Conservation (phyloP, 2,888 invertebrate genomes). For the Caradrina clavipalpis region DNA sequence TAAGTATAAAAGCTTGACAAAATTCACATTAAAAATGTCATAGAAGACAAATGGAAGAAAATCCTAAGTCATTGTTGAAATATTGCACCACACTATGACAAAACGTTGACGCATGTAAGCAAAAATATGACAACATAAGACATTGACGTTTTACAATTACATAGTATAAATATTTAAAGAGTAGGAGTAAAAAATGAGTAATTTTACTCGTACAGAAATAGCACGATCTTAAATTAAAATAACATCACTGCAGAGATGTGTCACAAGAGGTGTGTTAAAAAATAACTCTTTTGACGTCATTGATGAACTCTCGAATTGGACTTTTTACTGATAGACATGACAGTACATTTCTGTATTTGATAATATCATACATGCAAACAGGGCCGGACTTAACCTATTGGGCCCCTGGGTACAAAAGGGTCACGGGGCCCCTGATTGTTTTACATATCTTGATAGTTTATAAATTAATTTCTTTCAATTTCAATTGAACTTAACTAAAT, state of each 20-base stretch:
- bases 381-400: no score
- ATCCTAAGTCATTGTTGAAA: neutral
- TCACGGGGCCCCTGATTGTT: no score
- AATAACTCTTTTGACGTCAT: constrained; percentile 52
- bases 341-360: no score
- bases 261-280: constrained; percentile 24
- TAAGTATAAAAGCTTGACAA: no score
- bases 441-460: no score
- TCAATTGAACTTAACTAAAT: no score
- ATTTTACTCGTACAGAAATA: constrained; percentile 48
- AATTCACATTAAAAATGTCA: no score
- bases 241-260: constrained; percentile 21
- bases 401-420: no score
- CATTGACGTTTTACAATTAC: constrained; percentile 32
- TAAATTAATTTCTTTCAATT: no score
- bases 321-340: neutral
- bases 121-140: constrained; percentile 20
- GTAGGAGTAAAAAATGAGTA: constrained; percentile 27
- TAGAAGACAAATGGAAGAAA: no score
- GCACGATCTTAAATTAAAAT: constrained; percentile 46
- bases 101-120: neutral
- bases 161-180: constrained; percentile 20
- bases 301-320: constrained; percentile 26
- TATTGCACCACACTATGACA: constrained; percentile 13
- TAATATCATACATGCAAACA: no score